These are phyloP conservation scores for Alethe castanea DNA, from an alignment of 2,113 vertebrate species.

Conservation along the genomic window DNA sequence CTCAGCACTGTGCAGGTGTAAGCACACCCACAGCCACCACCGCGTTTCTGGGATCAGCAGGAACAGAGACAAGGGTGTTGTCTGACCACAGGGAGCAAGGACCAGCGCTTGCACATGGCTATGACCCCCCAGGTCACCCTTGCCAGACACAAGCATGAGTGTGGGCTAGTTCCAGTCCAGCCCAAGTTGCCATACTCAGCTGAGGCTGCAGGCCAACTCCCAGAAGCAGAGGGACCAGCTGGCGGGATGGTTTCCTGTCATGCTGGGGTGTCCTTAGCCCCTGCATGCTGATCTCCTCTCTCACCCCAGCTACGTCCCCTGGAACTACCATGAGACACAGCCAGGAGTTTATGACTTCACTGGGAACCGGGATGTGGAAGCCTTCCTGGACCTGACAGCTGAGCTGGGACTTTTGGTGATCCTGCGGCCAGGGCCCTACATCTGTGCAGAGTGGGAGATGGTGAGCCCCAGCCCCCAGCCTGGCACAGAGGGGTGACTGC, in stretches of 20 bases:
- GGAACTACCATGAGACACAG: slow-evolving; percentile 90
- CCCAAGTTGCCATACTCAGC: neutral
- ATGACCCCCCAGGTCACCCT: neutral
- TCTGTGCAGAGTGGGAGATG: slow-evolving; percentile 99
- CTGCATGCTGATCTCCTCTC: neutral
- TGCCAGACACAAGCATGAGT: neutral
- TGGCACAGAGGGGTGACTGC: accelerated
- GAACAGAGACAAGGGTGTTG: neutral
- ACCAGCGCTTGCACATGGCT: neutral
- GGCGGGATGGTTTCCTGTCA: accelerated
- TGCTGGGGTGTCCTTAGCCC: neutral
- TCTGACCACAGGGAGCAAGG: neutral
- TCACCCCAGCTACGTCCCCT: slow-evolving; percentile 85
- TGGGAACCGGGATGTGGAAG: slow-evolving; percentile 83
- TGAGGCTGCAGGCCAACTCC: neutral
- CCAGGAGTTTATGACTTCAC: slow-evolving; percentile 85
- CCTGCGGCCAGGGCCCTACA: slow-evolving; percentile 94
- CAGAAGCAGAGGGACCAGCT: neutral
- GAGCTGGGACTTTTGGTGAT: slow-evolving; percentile 89
- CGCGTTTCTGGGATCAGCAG: neutral
- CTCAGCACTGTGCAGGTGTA: slow-evolving; percentile 91
- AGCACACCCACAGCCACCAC: slow-evolving; percentile 1
- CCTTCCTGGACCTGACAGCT: slow-evolving; percentile 87
- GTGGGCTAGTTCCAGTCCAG: neutral
- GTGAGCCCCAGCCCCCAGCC: slow-evolving; percentile 68